Base-by-base conservation (phyloP, 2,113 vertebrate genomes). In the Mohoua ochrocephala region DNA sequence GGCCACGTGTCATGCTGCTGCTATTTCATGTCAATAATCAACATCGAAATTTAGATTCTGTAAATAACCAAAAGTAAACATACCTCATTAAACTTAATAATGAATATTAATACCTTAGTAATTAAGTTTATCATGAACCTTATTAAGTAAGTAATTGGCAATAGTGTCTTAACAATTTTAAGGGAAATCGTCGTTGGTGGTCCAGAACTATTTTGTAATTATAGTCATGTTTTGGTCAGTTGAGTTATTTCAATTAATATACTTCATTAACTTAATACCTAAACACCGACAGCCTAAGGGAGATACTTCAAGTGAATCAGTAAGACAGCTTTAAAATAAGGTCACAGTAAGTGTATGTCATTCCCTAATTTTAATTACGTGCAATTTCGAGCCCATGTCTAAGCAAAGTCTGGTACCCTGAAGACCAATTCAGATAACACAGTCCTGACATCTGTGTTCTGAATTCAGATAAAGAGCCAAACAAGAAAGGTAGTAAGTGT, bases 191-290 rank as follows among this genome's bases (percentile, higher is more conserved):
- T 88, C 6, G 14, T 73, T 5, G 2, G 52, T 60, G 52, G 42
- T 49, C 64, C 52, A 86, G 50, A 93, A 70, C 35, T 88, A 59
- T 63, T 88, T 90, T 86, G 45, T 35, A 74, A 88, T 82, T 85
- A 49, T 35, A 73, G 64, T 63, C 31, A 73, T 63, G 39, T 74
- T 94, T 96, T 81, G 84, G 60, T 81, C 92, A 96, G 82, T 61
- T 84, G 65, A 95, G 45, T 63, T 94, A 90, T 86, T 81, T 88
- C 31, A 74, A 81, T 87, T 91, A 92, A 91, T 83, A 88, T 11
- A 86, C 21, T 70, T 93, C n/a, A 75, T 86, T 86, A 95, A 69
- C 30, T 91, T 78, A 64, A 73, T 33, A 84, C 47, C 31, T 92
- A 57, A 90, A 86, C 41, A 67, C 26, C 64, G 77, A 54, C 31